Base-by-base conservation (phyloP, 2,113 vertebrate species). In the Typhlomys cinereus region DNA sequence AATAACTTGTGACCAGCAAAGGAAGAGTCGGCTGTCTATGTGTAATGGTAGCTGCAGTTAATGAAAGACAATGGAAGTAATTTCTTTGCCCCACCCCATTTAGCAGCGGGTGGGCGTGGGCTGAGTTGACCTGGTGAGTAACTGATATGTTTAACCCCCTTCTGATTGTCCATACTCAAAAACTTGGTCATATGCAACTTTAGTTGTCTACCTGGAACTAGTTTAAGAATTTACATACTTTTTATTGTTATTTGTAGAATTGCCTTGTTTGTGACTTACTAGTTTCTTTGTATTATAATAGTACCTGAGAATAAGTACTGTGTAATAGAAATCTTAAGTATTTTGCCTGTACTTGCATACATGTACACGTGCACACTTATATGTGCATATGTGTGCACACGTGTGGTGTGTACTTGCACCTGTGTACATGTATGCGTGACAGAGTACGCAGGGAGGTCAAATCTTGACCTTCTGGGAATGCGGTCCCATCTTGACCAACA, bases 171-270 rank as follows among this genome's bases (percentile, higher is more conserved):
- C 76, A 50, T 79, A 31, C 31, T 14, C 31, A 14, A 5, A 50
- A 17, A 34, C 31, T 48, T 79, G 50, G 62, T 82, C 69, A n/a
- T 57, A 29, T 93, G 14, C 29, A 18, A 25, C 27, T 34, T 36
- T 73, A 88, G 7, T 23, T 69, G 17, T 41, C 23, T 44, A 52
- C 39, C 31, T 73, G 46, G 70, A 82, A 57, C 4, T 85, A 34
- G 7, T 48, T 67, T 67, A 75, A 73, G 62, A n/a, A 9, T 76
- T 1, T 52, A 48, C 20, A 12, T 76, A 4, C 54, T 21, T 71
- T 95, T 71, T 83, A 29, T 91, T 93, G 88, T 39, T 8, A 44
- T 89, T 41, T 81, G 34, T 44, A 75, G 34, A n/a, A 50, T 73
- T 39, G 73, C 62, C 34, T 57, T 61, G 1, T 71, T 82, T 36